phyloP scores from a whole-genome alignment of 1,140 invertebrate species.

The Aplysia californica region DNA sequence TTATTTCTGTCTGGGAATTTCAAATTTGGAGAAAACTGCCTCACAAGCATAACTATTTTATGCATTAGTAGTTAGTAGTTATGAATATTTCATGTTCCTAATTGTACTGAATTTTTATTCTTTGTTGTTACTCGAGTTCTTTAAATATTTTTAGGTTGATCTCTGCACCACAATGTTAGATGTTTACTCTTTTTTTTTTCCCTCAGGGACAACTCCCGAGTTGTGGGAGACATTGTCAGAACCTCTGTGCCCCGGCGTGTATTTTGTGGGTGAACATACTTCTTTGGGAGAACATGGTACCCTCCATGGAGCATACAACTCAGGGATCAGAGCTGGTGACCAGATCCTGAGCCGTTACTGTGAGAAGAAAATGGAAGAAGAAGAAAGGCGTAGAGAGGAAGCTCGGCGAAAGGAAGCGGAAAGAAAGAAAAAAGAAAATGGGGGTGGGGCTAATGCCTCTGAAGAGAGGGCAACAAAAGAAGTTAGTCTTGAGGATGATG shows the following conservation, averaged over 20 bases:
- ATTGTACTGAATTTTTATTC: not conserved
- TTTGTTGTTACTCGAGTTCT: too few species aligned
- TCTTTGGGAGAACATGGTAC: slow-evolving; percentile 34
- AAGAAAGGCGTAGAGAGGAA: slow-evolving; percentile 21
- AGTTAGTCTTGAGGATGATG: slow-evolving; percentile 2
- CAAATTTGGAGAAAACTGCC: not conserved
- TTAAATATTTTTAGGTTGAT: too few species aligned
- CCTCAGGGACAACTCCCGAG: slow-evolving; percentile 33
- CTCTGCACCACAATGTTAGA: not conserved
- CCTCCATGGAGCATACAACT: slow-evolving; percentile 49
- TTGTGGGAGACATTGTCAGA: slow-evolving; percentile 39
- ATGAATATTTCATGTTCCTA: not conserved
- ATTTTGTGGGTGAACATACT: slow-evolving; percentile 54
- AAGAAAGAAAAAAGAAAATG: slow-evolving; percentile 16
- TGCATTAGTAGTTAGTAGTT: not conserved
- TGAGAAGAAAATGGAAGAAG: slow-evolving; percentile 26
- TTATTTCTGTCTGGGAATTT: not conserved
- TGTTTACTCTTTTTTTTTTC: not conserved
- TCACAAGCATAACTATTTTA: not conserved
- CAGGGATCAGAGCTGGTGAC: slow-evolving; percentile 44
- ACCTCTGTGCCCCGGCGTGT: slow-evolving; percentile 47
- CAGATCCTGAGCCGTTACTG: slow-evolving; percentile 37
- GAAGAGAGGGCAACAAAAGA: not conserved
- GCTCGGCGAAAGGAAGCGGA: slow-evolving; percentile 14
- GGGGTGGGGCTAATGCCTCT: not conserved